Percentiles rank a stretch among this genome's conserved stretches.
Evolutionary conservation across 2,888 invertebrate species (phyloP).

Genomic region (Galerucella nymphaeae): DNA sequence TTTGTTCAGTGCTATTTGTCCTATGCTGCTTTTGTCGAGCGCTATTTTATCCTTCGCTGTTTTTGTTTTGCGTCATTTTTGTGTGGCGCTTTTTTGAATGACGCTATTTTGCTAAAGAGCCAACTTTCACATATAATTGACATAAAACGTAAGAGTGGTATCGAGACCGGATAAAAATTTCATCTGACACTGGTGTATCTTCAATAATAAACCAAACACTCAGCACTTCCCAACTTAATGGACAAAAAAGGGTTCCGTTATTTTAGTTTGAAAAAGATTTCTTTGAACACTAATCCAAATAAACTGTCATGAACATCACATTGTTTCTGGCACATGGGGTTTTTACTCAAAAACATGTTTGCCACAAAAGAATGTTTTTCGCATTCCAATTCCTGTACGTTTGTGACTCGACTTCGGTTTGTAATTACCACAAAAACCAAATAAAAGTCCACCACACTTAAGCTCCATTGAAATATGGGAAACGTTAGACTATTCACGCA

Average conservation of each 20-base stretch:
- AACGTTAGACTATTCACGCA: neutral
- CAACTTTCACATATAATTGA: no score
- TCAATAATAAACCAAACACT: neutral
- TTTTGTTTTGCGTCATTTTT: no score
- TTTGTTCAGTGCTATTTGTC: no score
- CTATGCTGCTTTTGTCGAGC: no score
- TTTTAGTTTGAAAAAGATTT: constrained; percentile 5
- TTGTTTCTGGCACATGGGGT: constrained; percentile 6
- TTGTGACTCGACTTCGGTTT: neutral
- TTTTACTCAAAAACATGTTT: constrained; percentile 12
- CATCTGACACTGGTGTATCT: neutral
- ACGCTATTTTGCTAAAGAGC: no score
- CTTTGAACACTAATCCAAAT: constrained; percentile 8
- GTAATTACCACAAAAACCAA: constrained; percentile 11
- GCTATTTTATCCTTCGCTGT: no score
- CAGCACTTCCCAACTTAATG: neutral
- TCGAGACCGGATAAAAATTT: neutral
- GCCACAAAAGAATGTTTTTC: constrained; percentile 3
- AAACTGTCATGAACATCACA: constrained; percentile 10
- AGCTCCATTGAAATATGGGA: constrained; percentile 4
- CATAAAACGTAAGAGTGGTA: no score
- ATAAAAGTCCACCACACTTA: constrained; percentile 4
- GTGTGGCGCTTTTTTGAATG: no score
- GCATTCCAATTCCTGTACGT: neutral
- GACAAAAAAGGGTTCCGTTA: neutral